Percentiles rank a stretch among this genome's conserved stretches.
These are phyloP conservation scores for Forficula auricularia DNA, from an alignment of 1,140 invertebrate genomes.

Conservation along the genomic window DNA sequence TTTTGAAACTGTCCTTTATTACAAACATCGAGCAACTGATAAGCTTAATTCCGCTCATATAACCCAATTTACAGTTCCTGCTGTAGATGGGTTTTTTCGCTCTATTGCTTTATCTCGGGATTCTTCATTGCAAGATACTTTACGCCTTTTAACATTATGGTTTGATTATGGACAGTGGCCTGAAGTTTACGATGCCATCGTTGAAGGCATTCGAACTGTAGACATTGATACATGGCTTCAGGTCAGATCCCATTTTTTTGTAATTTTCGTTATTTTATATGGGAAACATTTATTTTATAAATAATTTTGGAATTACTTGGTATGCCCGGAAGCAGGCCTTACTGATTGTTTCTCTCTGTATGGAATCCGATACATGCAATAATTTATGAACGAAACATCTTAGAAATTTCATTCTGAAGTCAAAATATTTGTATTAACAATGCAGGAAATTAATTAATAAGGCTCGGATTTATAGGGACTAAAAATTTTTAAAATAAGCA, in stretches of 20 bases:
- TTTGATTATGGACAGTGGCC: conserved; percentile 88
- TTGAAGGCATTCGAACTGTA: conserved; percentile 79
- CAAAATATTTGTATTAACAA: no score
- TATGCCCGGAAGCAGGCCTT: no score
- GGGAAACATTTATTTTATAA: background rate
- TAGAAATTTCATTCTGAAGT: no score
- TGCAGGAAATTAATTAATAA: no score
- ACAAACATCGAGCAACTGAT: conserved; percentile 43
- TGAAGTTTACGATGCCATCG: conserved; percentile 83
- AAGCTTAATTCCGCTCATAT: conserved; percentile 28
- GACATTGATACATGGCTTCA: conserved; percentile 98
- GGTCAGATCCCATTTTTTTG: conserved; percentile 24
- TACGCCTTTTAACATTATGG: conserved; percentile 82
- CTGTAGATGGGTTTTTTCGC: conserved; percentile 87
- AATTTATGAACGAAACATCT: no score
- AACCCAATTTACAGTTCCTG: conserved; percentile 71
- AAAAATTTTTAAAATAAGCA: no score
- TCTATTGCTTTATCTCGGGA: conserved; percentile 85
- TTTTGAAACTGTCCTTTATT: conserved; percentile 87
- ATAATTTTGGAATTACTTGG: no score
- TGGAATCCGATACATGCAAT: no score
- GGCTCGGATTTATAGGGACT: no score
- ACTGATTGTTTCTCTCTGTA: no score
- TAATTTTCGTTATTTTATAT: no score
- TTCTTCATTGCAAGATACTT: conserved; percentile 92